Percentiles rank a stretch among this genome's conserved stretches.
phyloP scores from a whole-genome alignment of 2,888 invertebrate genomes.

The Cephus pulcher region DNA sequence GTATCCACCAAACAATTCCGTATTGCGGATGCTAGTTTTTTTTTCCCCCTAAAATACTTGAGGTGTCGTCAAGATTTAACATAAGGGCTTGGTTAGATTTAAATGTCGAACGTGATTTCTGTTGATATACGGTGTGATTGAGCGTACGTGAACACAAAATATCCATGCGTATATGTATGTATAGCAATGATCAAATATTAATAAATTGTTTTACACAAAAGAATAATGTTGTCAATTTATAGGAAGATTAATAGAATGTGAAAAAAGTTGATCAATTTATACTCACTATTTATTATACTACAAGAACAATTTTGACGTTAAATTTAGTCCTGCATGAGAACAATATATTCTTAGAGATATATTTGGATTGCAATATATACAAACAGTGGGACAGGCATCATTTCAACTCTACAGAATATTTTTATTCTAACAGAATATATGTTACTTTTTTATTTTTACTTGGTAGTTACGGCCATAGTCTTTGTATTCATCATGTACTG shows the following conservation, averaged over 20 bases:
- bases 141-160: constrained; percentile 27
- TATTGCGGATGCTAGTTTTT: neutral
- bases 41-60: neutral
- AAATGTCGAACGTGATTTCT: neutral
- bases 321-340: neutral
- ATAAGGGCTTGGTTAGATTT: neutral
- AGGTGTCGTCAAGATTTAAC: neutral
- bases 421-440: neutral
- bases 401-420: neutral
- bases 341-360: neutral
- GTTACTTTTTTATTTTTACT: constrained; percentile 10
- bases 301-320: neutral
- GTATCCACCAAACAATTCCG: neutral
- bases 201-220: constrained; percentile 52
- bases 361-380: neutral
- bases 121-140: constrained; percentile 8
- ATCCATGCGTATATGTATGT: constrained; percentile 38
- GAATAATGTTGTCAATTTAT: constrained; percentile 12
- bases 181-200: constrained; percentile 42
- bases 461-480: constrained; percentile 29
- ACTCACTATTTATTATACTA: neutral
- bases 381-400: neutral
- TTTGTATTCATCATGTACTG: constrained; percentile 75
- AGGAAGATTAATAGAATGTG: neutral
- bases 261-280: neutral